Conservation (phyloP, 2,888 invertebrate species). For the Caenorhabditis imperialis region DNA sequence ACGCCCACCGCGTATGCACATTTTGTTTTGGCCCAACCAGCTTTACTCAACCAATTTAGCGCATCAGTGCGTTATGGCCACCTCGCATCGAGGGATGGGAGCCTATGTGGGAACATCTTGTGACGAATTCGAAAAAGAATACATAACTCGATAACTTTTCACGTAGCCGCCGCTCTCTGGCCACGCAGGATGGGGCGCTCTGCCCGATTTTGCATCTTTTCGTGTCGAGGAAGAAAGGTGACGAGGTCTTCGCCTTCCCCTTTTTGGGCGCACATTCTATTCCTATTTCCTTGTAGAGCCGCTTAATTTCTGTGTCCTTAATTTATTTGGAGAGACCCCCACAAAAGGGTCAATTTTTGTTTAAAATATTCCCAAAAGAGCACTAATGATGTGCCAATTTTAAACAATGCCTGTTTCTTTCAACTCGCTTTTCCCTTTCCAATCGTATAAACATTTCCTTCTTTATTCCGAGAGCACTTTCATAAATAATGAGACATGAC, state of each 20-base stretch:
- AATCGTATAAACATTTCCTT: conserved; percentile 27
- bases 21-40: not conserved
- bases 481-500: conserved; percentile 23
- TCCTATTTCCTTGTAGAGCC: not conserved
- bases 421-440: not conserved
- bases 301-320: not conserved
- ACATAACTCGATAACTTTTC: conserved; percentile 46
- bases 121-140: conserved; percentile 20
- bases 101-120: conserved; percentile 9
- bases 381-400: not conserved
- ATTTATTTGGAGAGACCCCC: conserved; percentile 1
- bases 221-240: conserved; percentile 1
- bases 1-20: not conserved
- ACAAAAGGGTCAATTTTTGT: not conserved
- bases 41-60: conserved; percentile 29
- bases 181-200: not conserved
- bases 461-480: not conserved
- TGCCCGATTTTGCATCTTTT: conserved; percentile 15
- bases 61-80: conserved; percentile 44
- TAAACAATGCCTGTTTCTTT: conserved; percentile 1
- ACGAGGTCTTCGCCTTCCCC: no score
- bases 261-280: not conserved
- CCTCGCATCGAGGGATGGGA: not conserved
- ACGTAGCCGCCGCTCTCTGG: not conserved
- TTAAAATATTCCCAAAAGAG: not conserved